These are phyloP conservation scores for Drosophila limbata DNA, from an alignment of 2,888 invertebrate species.

Conservation along the genomic window DNA sequence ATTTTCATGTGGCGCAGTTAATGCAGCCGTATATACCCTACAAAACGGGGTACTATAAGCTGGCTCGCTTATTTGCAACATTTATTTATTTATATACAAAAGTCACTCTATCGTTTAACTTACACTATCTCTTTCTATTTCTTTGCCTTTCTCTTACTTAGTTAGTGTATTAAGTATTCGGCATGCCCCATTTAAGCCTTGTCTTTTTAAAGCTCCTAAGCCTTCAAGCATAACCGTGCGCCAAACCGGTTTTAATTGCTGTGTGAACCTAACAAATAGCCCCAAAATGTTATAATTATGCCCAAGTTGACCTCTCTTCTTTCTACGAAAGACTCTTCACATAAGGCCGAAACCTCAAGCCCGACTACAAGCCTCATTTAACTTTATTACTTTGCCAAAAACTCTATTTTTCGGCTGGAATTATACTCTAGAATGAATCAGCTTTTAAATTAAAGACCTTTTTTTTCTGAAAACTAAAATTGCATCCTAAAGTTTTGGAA, in stretches of 20 bases:
- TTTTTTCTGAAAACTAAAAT: not conserved
- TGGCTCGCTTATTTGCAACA: not conserved
- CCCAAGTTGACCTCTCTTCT: constrained; percentile 33
- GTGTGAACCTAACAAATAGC: constrained; percentile 32
- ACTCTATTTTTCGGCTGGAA: not conserved
- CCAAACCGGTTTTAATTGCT: constrained; percentile 42
- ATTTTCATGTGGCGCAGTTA: constrained; percentile 67
- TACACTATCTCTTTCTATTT: not conserved
- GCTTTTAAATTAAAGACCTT: not conserved
- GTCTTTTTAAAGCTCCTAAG: constrained; percentile 11
- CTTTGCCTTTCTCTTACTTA: not conserved
- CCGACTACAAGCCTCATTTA: constrained; percentile 1
- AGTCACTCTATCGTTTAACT: not conserved
- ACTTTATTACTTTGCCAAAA: not conserved
- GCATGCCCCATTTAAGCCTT: not conserved
- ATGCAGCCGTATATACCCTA: constrained; percentile 24
- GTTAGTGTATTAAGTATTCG: constrained; percentile 19
- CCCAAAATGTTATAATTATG: constrained; percentile 25
- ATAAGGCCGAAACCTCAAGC: constrained; percentile 3
- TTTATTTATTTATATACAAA: not conserved
- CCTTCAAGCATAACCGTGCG: constrained; percentile 41
- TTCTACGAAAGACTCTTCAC: constrained; percentile 6
- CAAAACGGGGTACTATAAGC: not conserved
- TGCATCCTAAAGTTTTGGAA: not conserved
- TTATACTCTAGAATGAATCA: not conserved